Percentiles rank a stretch among this genome's conserved stretches.
phyloP scores from a whole-genome alignment of 2,797 vertebrate genomes.

The Chanos chanos region DNA sequence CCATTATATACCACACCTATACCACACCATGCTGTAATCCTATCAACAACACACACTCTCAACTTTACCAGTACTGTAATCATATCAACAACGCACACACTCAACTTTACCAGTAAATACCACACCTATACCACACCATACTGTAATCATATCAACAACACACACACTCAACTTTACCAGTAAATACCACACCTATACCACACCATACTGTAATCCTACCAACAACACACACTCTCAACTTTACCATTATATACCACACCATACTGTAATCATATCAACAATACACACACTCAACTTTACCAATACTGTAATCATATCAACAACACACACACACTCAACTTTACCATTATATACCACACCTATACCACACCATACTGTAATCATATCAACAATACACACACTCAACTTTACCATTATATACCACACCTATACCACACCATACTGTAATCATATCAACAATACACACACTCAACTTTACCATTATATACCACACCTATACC shows the following conservation, averaged over 20 bases:
- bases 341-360: neutral
- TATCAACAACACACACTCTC: neutral
- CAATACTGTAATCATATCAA: neutral
- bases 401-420: neutral
- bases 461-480: neutral
- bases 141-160: neutral
- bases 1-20: neutral
- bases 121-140: neutral
- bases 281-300: neutral
- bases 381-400: no score
- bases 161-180: neutral
- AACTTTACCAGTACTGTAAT: no score
- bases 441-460: no score
- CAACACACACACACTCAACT: neutral
- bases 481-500: neutral
- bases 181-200: neutral
- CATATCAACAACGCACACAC: neutral
- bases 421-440: neutral
- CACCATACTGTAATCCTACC: neutral
- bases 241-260: neutral
- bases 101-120: neutral
- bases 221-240: neutral
- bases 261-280: no score
- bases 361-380: neutral
- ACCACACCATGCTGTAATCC: neutral